A percentile compares a stretch with the other conserved stretches of the same genome.
These are phyloP conservation scores for Megalops cyprinoides DNA, from an alignment of 2,797 vertebrate species.

Conservation along the genomic window DNA sequence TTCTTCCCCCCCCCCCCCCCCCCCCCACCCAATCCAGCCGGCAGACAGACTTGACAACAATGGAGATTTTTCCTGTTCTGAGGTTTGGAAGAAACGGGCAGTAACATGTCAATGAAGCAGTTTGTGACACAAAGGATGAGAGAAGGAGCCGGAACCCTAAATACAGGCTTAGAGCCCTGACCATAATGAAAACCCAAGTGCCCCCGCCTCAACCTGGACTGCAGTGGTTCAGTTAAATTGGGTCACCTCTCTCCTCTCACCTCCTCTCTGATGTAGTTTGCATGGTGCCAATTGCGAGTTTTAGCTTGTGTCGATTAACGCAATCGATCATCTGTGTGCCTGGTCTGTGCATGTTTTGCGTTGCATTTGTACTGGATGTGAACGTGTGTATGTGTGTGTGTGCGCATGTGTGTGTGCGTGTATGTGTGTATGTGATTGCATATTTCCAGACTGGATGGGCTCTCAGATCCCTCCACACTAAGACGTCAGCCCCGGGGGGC, in stretches of 20 bases:
- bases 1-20: slow-evolving; percentile 12
- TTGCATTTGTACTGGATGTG: no score
- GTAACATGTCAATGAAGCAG: slow-evolving; percentile 69
- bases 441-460: slow-evolving; percentile 77
- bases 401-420: slow-evolving; percentile 61
- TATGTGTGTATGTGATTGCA: slow-evolving; percentile 47
- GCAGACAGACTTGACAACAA: slow-evolving; percentile 70
- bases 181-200: slow-evolving; percentile 5
- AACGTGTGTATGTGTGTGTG: slow-evolving; percentile 53
- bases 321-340: slow-evolving; percentile 59
- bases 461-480: slow-evolving; percentile 75
- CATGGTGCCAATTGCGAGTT: slow-evolving; percentile 48
- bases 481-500: slow-evolving; percentile 75
- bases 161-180: neutral
- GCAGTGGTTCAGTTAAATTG: no score
- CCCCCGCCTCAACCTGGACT: slow-evolving; percentile 62
- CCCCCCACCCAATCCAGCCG: no score
- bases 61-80: slow-evolving; percentile 67
- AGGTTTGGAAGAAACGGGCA: slow-evolving; percentile 59
- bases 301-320: slow-evolving; percentile 55
- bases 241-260: no score
- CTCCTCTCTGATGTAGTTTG: no score
- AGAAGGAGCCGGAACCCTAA: no score
- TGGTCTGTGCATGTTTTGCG: slow-evolving; percentile 35
- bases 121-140: slow-evolving; percentile 70